These are phyloP conservation scores for Nematolebias whitei DNA, from an alignment of 2,113 vertebrate species.

Conservation along the genomic window DNA sequence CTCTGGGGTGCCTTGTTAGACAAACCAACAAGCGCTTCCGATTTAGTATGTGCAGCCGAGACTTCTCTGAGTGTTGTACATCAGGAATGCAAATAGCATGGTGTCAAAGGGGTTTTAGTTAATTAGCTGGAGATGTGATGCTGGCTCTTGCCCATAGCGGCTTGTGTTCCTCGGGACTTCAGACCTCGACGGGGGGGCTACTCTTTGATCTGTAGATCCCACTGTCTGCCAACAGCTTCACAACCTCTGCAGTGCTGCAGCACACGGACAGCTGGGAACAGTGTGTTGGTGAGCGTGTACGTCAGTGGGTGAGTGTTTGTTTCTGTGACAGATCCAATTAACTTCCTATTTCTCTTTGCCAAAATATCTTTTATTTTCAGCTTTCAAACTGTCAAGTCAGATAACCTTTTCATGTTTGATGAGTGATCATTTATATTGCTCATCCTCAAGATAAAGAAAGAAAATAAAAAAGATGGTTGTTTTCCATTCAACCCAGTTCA, in stretches of 20 bases:
- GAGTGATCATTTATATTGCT: background rate
- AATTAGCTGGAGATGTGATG: conserved; percentile 68
- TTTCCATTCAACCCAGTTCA: background rate
- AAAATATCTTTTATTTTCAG: background rate
- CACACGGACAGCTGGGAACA: conserved; percentile 38
- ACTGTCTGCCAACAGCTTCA: conserved; percentile 50
- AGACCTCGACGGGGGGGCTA: conserved; percentile 35
- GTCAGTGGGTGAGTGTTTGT: conserved; percentile 10
- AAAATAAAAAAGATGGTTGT: background rate
- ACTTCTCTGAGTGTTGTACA: conserved; percentile 54
- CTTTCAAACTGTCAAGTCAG: background rate
- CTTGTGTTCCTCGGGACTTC: conserved; percentile 51
- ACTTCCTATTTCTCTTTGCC: background rate
- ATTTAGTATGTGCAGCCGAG: conserved; percentile 64
- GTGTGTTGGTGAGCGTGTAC: conserved; percentile 15
- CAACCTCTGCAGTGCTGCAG: conserved; percentile 38
- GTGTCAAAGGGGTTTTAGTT: conserved; percentile 61
- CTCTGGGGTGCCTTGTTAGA: conserved; percentile 71
- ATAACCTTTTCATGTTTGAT: background rate
- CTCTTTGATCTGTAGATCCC: conserved; percentile 72
- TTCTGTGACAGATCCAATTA: conserved; percentile 26
- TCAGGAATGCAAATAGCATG: conserved; percentile 70
- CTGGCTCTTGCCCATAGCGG: conserved; percentile 54
- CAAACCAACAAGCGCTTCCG: conserved; percentile 60
- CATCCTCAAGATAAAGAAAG: background rate